Conservation (phyloP, 2,888 invertebrate species). For the Synanthedon formicaeformis region DNA sequence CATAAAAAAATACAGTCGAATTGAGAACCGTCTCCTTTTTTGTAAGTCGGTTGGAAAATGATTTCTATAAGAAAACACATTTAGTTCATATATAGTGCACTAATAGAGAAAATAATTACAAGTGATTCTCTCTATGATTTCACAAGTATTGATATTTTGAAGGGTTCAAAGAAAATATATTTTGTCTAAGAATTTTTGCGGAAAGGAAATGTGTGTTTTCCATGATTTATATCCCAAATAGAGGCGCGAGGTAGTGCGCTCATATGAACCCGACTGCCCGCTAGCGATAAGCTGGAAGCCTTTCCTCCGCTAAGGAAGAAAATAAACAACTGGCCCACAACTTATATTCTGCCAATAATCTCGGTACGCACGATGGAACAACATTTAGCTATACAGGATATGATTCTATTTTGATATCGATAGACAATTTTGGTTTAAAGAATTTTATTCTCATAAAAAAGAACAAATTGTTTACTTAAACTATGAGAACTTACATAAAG, state of each 20-base stretch:
- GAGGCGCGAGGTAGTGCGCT: constrained; percentile 46
- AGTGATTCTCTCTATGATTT: background rate
- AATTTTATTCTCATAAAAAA: no score
- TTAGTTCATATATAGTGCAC: no score
- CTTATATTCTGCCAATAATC: constrained; percentile 52
- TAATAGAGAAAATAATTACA: background rate
- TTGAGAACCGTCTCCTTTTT: no score
- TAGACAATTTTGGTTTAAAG: no score
- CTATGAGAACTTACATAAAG: no score
- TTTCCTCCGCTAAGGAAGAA: constrained; percentile 53
- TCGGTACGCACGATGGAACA: constrained; percentile 15
- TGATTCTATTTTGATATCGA: no score
- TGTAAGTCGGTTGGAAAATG: no score
- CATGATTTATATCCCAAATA: constrained; percentile 64
- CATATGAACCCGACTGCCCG: constrained; percentile 52
- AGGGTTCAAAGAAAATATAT: constrained; percentile 46
- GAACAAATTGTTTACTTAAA: no score
- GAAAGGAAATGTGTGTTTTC: constrained; percentile 65
- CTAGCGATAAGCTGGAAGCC: constrained; percentile 59
- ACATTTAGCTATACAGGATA: background rate
- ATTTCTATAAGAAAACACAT: no score
- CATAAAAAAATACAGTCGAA: no score
- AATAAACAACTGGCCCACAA: constrained; percentile 55
- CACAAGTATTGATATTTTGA: background rate
- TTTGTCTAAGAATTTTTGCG: constrained; percentile 48